Percentiles rank a stretch among this genome's conserved stretches.
Evolutionary conservation across 2,797 vertebrate genomes (phyloP).

Genomic region (Salarias fasciatus): DNA sequence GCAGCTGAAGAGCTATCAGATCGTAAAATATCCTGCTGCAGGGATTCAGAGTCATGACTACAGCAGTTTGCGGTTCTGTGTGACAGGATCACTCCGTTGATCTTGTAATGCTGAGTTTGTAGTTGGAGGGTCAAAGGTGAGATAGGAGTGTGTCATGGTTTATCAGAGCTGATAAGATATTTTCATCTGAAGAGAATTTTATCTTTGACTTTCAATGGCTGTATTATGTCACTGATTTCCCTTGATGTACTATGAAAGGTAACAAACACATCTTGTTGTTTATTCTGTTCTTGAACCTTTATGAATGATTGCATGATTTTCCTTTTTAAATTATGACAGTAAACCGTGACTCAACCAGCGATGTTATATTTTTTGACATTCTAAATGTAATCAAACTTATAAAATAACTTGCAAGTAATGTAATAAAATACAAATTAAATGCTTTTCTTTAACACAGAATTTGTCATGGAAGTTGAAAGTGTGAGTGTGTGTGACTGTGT

Average conservation of each 20-base stretch:
- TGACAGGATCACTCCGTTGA: not conserved
- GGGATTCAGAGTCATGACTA: constrained; percentile 24
- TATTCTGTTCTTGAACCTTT: too few species aligned
- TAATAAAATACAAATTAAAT: too few species aligned
- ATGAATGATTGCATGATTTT: too few species aligned
- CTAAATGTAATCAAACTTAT: too few species aligned
- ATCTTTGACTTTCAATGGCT: constrained; percentile 8
- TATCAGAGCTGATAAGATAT: constrained; percentile 63
- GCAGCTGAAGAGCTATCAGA: not conserved
- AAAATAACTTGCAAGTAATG: too few species aligned
- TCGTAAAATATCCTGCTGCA: not conserved
- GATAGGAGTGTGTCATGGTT: constrained; percentile 1
- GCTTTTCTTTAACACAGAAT: too few species aligned
- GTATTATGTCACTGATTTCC: not conserved
- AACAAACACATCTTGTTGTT: too few species aligned
- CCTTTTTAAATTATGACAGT: too few species aligned
- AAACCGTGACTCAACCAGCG: too few species aligned
- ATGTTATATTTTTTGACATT: too few species aligned
- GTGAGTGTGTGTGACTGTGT: too few species aligned
- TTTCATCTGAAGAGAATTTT: not conserved
- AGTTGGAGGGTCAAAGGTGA: constrained; percentile 65
- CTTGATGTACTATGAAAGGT: not conserved
- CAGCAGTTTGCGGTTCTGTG: not conserved
- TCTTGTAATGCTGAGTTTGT: not conserved
- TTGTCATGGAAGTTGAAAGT: too few species aligned